Evolutionary conservation across 2,888 invertebrate genomes (phyloP).

Genomic region (Agriopis aurantiaria): DNA sequence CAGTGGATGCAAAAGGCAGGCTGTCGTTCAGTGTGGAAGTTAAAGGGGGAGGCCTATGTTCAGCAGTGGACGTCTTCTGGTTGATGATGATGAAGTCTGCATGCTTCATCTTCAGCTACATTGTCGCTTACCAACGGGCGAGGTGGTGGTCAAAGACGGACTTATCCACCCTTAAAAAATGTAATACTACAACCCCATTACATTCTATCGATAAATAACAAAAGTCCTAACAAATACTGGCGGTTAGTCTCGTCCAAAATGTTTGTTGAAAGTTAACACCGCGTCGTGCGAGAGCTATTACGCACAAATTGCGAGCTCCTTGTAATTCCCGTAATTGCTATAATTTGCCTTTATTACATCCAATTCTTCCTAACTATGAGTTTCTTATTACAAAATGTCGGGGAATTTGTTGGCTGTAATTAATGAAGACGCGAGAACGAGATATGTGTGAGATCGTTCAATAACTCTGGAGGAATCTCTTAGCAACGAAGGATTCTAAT

Average conservation of each 20-base stretch:
- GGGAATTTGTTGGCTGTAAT: slow-evolving; percentile 28
- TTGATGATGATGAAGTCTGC: too few species aligned
- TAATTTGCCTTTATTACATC: slow-evolving; percentile 59
- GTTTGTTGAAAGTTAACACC: slow-evolving; percentile 39
- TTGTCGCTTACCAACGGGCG: too few species aligned
- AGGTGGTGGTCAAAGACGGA: too few species aligned
- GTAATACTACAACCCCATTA: background rate
- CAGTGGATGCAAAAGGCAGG: too few species aligned
- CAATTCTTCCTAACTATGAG: slow-evolving; percentile 47
- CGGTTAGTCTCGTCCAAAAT: slow-evolving; percentile 19
- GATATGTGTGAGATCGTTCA: slow-evolving; percentile 16
- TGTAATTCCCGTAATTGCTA: slow-evolving; percentile 58
- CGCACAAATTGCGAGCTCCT: slow-evolving; percentile 55
- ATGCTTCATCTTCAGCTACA: too few species aligned
- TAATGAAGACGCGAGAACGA: slow-evolving; percentile 20
- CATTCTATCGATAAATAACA: background rate
- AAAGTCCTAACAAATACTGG: slow-evolving; percentile 8
- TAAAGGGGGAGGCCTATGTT: too few species aligned
- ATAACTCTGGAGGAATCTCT: background rate
- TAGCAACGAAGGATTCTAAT: background rate
- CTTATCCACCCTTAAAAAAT: too few species aligned
- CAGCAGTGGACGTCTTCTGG: too few species aligned
- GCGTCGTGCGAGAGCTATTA: slow-evolving; percentile 33
- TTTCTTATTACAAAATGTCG: slow-evolving; percentile 38
- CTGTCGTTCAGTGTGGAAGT: too few species aligned